Conservation (phyloP, 2,888 invertebrate species). For the Coenonympha glycerion region DNA sequence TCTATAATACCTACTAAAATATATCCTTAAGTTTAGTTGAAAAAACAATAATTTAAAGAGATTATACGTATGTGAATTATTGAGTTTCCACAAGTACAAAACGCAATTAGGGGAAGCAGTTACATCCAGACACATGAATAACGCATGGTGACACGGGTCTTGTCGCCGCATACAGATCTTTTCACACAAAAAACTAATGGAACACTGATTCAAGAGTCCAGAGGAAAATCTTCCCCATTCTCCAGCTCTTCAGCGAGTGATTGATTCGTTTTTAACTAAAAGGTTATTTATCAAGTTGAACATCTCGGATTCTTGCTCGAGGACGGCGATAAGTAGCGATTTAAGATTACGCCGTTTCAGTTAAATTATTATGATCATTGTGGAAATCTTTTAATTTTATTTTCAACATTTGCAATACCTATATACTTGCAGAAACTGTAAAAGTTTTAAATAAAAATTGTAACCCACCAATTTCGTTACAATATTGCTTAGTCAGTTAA, state of each 20-base stretch:
- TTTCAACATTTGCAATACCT: no score
- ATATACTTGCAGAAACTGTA: no score
- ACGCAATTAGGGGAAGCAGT: neutral
- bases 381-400: neutral
- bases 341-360: slow-evolving; percentile 17
- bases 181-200: slow-evolving; percentile 28
- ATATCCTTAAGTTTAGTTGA: no score
- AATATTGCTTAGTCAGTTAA: no score
- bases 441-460: no score
- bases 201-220: slow-evolving; percentile 26
- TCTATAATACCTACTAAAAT: no score
- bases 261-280: slow-evolving; percentile 33
- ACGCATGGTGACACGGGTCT: slow-evolving; percentile 21
- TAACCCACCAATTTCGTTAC: no score
- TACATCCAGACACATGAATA: neutral
- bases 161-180: slow-evolving; percentile 17
- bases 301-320: slow-evolving; percentile 26
- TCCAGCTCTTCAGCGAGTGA: slow-evolving; percentile 28
- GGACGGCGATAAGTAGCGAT: slow-evolving; percentile 16
- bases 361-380: slow-evolving; percentile 14
- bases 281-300: slow-evolving; percentile 31
- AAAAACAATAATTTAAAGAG: no score
- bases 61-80: no score
- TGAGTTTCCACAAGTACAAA: no score
- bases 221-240: slow-evolving; percentile 21